phyloP scores from a whole-genome alignment of 2,888 invertebrate species.

The Sisyra nigra region DNA sequence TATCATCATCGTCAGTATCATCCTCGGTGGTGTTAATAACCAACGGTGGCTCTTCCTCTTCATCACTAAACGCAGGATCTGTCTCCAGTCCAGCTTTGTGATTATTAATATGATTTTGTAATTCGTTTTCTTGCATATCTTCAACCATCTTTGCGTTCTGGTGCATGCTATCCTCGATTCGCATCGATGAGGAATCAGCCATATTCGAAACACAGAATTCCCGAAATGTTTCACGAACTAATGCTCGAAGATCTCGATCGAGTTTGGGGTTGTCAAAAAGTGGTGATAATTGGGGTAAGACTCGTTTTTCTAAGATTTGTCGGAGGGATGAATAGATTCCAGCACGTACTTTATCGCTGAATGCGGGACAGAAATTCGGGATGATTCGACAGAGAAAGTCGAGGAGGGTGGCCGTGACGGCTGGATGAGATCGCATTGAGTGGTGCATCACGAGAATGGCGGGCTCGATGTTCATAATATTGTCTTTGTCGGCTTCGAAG shows the following conservation, averaged over 20 bases:
- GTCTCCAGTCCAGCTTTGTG: constrained; percentile 34
- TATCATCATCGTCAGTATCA: constrained; percentile 58
- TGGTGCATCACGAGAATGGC: constrained; percentile 89
- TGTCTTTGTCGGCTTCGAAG: constrained; percentile 79
- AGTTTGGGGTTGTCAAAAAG: constrained; percentile 77
- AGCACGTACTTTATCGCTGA: constrained; percentile 60
- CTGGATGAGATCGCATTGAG: constrained; percentile 82
- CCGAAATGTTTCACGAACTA: constrained; percentile 80
- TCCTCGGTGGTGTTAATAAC: constrained; percentile 32
- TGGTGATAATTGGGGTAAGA: constrained; percentile 69
- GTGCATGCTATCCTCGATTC: constrained; percentile 25
- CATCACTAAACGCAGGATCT: constrained; percentile 73
- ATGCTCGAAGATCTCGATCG: constrained; percentile 64
- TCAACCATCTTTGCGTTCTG: constrained; percentile 13
- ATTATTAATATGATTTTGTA: constrained; percentile 20
- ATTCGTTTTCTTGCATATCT: constrained; percentile 15
- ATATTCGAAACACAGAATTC: constrained; percentile 59
- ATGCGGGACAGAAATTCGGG: constrained; percentile 67
- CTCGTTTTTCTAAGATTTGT: constrained; percentile 83
- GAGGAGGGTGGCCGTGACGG: constrained; percentile 74
- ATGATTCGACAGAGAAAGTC: constrained; percentile 88
- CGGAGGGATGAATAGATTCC: constrained; percentile 70
- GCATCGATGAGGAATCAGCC: constrained; percentile 33
- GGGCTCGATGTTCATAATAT: constrained; percentile 93
- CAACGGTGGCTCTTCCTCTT: constrained; percentile 49